Conservation (phyloP, 2,888 invertebrate genomes). For the Timandra comae region DNA sequence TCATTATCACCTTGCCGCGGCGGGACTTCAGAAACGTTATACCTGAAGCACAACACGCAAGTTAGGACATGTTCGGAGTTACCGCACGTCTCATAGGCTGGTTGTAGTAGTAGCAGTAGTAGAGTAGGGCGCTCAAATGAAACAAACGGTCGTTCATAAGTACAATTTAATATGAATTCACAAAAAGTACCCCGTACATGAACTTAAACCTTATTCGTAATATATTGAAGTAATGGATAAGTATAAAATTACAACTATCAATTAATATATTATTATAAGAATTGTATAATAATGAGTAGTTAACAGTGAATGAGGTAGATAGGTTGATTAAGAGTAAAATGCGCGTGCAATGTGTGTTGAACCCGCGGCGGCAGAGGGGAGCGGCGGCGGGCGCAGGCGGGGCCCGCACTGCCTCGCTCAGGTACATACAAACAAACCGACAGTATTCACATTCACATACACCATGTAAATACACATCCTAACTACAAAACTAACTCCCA, state of each 20-base stretch:
- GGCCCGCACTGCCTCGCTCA: conserved; percentile 2
- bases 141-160: conserved; percentile 71
- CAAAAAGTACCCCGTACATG: conserved; percentile 73
- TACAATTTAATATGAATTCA: conserved; percentile 75
- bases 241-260: conserved; percentile 67
- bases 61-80: conserved; percentile 34
- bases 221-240: conserved; percentile 47
- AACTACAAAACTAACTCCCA: conserved; percentile 22
- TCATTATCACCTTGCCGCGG: conserved; percentile 72
- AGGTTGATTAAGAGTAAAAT: conserved; percentile 33
- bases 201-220: conserved; percentile 64
- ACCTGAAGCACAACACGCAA: conserved; percentile 54
- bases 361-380: conserved; percentile 49
- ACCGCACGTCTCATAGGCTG: not conserved
- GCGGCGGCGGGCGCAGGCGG: conserved; percentile 32
- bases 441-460: conserved; percentile 38
- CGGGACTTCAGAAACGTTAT: conserved; percentile 72
- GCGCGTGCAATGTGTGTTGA: conserved; percentile 27
- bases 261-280: conserved; percentile 38
- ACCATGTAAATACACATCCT: conserved; percentile 10
- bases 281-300: conserved; percentile 51
- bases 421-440: conserved; percentile 15
- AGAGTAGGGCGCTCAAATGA: conserved; percentile 37
- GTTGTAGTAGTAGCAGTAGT: not conserved
- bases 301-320: conserved; percentile 67